Percentiles rank a stretch among this genome's conserved stretches.
These are phyloP conservation scores for Megalops atlanticus DNA, from an alignment of 2,113 vertebrate genomes.

Conservation along the genomic window DNA sequence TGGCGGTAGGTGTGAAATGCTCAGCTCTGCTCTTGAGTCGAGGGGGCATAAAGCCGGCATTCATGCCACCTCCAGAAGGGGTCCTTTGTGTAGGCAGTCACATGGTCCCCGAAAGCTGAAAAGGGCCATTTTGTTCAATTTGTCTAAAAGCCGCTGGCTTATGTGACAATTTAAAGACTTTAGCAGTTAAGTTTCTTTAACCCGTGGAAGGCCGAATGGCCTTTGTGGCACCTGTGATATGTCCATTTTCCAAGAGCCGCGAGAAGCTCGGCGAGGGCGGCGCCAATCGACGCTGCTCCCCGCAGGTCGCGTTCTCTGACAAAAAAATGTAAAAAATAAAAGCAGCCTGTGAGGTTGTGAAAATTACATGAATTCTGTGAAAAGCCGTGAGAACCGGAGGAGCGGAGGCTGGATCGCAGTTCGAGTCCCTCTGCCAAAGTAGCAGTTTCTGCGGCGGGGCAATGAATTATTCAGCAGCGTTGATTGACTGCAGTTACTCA, in stretches of 20 bases:
- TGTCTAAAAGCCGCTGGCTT: conserved; percentile 77
- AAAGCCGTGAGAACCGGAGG: conserved; percentile 47
- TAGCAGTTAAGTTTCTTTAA: conserved; percentile 74
- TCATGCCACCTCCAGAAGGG: conserved; percentile 66
- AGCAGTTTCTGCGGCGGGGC: conserved; percentile 35
- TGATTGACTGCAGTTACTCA: conserved; percentile 38
- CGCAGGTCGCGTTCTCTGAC: conserved; percentile 31
- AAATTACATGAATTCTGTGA: conserved; percentile 46
- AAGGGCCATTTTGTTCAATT: conserved; percentile 79
- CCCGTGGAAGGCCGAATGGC: conserved; percentile 56
- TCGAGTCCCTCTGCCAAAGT: conserved; percentile 43
- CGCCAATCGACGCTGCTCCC: conserved; percentile 38
- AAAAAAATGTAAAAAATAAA: too few species aligned
- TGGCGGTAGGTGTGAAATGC: conserved; percentile 75
- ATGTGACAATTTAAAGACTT: conserved; percentile 75
- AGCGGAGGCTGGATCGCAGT: conserved; percentile 37
- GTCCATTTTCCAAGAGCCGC: conserved; percentile 51
- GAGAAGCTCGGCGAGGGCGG: conserved; percentile 30
- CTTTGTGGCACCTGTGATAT: conserved; percentile 57
- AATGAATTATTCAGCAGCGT: conserved; percentile 51
- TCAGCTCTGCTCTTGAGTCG: conserved; percentile 61
- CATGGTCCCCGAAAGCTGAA: conserved; percentile 65
- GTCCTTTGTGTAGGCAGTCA: conserved; percentile 69
- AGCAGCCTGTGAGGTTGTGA: conserved; percentile 38
- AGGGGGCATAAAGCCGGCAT: conserved; percentile 73